Conservation (phyloP, 2,888 invertebrate genomes). For the Germaria angustata region DNA sequence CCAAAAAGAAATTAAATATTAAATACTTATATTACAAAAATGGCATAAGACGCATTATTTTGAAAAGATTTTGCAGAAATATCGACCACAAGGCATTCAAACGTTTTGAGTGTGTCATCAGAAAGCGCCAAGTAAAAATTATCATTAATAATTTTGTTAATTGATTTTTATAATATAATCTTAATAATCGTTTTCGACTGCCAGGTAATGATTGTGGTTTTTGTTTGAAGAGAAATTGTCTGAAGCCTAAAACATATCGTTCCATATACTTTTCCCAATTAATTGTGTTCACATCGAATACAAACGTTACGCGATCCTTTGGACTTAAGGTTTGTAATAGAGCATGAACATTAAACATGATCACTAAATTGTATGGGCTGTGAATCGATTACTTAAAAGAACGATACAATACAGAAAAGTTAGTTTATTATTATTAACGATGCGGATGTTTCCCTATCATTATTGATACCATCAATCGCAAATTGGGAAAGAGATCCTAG, state of each 20-base stretch:
- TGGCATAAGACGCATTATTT: constrained; percentile 79
- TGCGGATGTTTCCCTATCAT: too few relatives aligned
- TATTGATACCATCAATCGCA: too few relatives aligned
- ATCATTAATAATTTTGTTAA: constrained; percentile 86
- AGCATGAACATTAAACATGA: constrained; percentile 88
- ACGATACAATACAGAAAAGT: too few relatives aligned
- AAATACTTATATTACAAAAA: constrained; percentile 78
- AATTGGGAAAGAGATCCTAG: too few relatives aligned
- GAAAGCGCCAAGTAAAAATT: constrained; percentile 88
- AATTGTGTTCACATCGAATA: constrained; percentile 92
- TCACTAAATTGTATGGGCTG: too few relatives aligned
- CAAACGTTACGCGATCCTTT: constrained; percentile 88
- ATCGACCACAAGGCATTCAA: constrained; percentile 82
- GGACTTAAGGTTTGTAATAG: constrained; percentile 84
- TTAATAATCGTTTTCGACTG: constrained; percentile 87
- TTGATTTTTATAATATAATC: constrained; percentile 88
- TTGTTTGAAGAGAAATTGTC: constrained; percentile 95
- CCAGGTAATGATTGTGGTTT: constrained; percentile 89
- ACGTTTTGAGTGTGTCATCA: constrained; percentile 85
- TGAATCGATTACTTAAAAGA: too few relatives aligned
- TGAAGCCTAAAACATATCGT: constrained; percentile 93
- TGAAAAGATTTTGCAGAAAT: constrained; percentile 78
- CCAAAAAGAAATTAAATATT: constrained; percentile 29
- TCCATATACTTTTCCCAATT: constrained; percentile 95
- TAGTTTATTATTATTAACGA: too few relatives aligned